Percentiles rank a stretch among this genome's conserved stretches.
Evolutionary conservation across 2,888 invertebrate genomes (phyloP).

Genomic region (Meteorus cinctellus): DNA sequence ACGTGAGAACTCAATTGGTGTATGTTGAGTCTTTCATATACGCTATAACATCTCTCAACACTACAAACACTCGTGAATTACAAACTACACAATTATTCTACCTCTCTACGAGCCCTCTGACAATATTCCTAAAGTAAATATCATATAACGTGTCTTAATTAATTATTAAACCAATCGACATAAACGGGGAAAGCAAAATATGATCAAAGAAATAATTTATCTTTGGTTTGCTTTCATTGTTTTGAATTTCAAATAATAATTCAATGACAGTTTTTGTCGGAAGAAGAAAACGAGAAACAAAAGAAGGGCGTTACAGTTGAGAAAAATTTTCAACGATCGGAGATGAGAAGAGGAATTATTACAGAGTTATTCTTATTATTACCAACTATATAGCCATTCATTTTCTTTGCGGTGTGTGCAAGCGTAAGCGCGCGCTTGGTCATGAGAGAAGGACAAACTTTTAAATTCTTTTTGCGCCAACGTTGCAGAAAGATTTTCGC

Average conservation of each 20-base stretch:
- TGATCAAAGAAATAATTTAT: not conserved
- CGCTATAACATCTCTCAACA: too few species aligned
- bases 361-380: constrained; percentile 18
- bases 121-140: not conserved
- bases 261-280: not conserved
- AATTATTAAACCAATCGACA: not conserved
- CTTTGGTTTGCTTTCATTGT: not conserved
- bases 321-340: not conserved
- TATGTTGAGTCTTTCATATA: too few species aligned
- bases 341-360: constrained; percentile 7
- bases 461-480: constrained; percentile 22
- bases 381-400: constrained; percentile 8
- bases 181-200: not conserved
- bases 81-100: not conserved
- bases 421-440: not conserved
- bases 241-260: not conserved
- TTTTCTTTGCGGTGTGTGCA: constrained; percentile 2
- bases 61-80: not conserved
- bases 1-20: not conserved
- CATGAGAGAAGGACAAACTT: constrained; percentile 5
- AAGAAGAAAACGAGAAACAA: not conserved
- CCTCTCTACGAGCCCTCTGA: not conserved
- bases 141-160: not conserved
- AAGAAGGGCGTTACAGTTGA: not conserved
- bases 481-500: constrained; percentile 30